phyloP scores from a whole-genome alignment of 2,888 invertebrate genomes.

The Hemicrepidius hirtus region DNA sequence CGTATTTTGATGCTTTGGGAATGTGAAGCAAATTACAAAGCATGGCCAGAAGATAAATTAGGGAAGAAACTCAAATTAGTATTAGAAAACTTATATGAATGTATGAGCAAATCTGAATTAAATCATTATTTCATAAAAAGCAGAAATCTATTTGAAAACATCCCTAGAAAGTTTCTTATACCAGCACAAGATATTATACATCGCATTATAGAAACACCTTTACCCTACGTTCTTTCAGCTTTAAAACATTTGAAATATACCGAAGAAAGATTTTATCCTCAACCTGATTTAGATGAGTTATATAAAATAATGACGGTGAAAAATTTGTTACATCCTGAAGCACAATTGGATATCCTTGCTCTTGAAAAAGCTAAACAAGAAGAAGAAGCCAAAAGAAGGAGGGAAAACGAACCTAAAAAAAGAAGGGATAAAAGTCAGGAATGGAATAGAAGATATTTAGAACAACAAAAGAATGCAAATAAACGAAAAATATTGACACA shows the following conservation, averaged over 20 bases:
- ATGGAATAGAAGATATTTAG: slow-evolving; percentile 30
- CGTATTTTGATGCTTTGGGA: slow-evolving; percentile 86
- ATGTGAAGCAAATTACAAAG: slow-evolving; percentile 80
- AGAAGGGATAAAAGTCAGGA: slow-evolving; percentile 34
- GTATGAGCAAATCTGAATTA: slow-evolving; percentile 77
- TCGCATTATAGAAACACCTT: slow-evolving; percentile 82
- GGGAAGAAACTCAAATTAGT: slow-evolving; percentile 81
- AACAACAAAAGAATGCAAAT: slow-evolving; percentile 17
- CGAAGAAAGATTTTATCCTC: slow-evolving; percentile 79
- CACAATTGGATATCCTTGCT: slow-evolving; percentile 11
- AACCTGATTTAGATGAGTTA: slow-evolving; percentile 75
- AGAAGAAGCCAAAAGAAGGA: background rate
- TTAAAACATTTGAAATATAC: slow-evolving; percentile 80
- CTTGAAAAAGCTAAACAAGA: slow-evolving; percentile 13
- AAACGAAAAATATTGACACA: background rate
- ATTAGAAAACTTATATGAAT: slow-evolving; percentile 77
- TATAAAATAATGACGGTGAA: slow-evolving; percentile 59
- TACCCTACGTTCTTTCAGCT: slow-evolving; percentile 81
- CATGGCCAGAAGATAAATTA: slow-evolving; percentile 84
- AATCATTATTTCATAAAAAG: slow-evolving; percentile 83
- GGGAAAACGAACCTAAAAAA: background rate
- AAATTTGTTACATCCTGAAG: slow-evolving; percentile 50
- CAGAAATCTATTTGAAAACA: slow-evolving; percentile 83
- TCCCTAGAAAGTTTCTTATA: slow-evolving; percentile 78
- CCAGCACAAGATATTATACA: slow-evolving; percentile 80